These are phyloP conservation scores for Heliconius hewitsoni DNA, from an alignment of 1,140 invertebrate species.

Conservation along the genomic window DNA sequence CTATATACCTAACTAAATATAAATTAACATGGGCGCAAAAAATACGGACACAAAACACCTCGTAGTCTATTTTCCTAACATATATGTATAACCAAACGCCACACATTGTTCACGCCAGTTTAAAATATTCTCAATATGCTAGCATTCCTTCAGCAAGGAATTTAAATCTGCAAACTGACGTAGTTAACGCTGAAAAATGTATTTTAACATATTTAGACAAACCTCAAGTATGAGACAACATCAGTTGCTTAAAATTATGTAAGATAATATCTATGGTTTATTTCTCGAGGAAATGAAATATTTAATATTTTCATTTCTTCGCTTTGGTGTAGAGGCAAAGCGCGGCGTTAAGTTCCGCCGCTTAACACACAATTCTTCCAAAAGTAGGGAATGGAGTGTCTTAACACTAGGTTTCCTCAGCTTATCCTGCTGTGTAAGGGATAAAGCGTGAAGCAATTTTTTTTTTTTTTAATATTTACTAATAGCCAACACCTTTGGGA, in stretches of 20 bases:
- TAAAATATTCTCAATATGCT: conserved; percentile 11
- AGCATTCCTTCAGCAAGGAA: conserved; percentile 1
- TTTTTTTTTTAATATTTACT: not conserved
- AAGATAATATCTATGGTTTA: not conserved
- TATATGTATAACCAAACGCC: not conserved
- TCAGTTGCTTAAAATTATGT: not conserved
- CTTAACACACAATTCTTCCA: too few relatives aligned
- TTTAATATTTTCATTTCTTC: too few relatives aligned
- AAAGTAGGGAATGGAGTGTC: too few relatives aligned
- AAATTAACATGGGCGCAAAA: not conserved
- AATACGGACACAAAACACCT: not conserved
- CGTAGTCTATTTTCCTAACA: not conserved
- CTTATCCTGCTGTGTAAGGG: too few relatives aligned
- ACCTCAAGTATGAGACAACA: not conserved
- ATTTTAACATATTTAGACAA: not conserved
- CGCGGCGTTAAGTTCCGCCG: too few relatives aligned
- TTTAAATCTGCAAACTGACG: conserved; percentile 3
- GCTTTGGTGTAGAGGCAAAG: too few relatives aligned
- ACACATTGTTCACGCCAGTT: not conserved
- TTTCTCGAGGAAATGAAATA: too few relatives aligned
- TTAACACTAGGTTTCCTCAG: too few relatives aligned
- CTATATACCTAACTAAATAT: too few relatives aligned
- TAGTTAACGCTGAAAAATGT: not conserved
- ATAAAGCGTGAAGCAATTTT: too few relatives aligned
- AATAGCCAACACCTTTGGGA: not conserved